Conservation (phyloP, 2,113 vertebrate species). For the Coptodon rendalli region DNA sequence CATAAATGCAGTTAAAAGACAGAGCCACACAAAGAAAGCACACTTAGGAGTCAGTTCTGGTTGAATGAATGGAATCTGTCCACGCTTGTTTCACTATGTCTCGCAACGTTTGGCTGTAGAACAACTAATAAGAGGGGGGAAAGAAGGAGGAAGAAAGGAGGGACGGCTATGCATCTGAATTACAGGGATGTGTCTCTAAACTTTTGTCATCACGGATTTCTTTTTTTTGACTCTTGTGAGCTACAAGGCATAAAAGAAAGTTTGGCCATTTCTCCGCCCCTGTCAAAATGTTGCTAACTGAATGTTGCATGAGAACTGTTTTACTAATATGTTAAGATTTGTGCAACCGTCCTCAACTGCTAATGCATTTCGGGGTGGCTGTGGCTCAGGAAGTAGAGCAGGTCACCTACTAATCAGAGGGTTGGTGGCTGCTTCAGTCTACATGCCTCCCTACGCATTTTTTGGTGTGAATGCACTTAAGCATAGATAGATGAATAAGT, state of each 20-base stretch:
- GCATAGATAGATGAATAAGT: not conserved
- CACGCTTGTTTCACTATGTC: not conserved
- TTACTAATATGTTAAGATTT: not conserved
- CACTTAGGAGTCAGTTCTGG: not conserved
- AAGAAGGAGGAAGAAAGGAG: not conserved
- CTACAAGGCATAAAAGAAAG: not conserved
- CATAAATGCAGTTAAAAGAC: not conserved
- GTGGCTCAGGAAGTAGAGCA: not conserved
- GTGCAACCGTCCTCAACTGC: not conserved
- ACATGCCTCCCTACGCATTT: not conserved
- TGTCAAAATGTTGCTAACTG: not conserved
- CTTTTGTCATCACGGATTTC: not conserved
- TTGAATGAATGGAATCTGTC: not conserved
- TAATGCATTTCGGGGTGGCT: not conserved
- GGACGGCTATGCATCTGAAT: not conserved
- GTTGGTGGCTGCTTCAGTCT: not conserved
- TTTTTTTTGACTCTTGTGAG: not conserved
- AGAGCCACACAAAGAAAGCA: not conserved
- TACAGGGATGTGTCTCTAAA: not conserved
- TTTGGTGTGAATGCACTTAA: not conserved
- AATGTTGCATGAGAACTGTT: not conserved
- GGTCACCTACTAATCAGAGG: not conserved
- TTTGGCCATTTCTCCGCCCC: not conserved
- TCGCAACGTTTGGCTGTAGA: not conserved
- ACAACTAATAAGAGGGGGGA: not conserved